Conservation (phyloP, 2,888 invertebrate genomes). For the Cheilosia pagana region DNA sequence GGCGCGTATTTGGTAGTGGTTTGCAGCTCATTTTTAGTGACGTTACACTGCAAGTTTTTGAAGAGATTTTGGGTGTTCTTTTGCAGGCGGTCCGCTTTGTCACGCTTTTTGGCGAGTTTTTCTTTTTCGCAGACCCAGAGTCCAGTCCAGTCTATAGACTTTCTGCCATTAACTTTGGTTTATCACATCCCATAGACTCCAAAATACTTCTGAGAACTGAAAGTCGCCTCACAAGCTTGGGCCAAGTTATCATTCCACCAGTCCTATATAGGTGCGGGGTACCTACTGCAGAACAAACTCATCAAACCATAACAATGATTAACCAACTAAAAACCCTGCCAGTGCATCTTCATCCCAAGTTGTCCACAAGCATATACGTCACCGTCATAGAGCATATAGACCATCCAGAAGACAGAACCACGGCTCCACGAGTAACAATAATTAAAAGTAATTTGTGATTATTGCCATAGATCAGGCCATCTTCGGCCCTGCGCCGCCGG, state of each 20-base stretch:
- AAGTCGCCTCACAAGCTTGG: conserved; percentile 32
- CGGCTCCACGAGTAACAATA: conserved; percentile 44
- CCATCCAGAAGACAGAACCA: conserved; percentile 5
- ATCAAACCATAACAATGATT: conserved; percentile 72
- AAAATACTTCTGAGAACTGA: not conserved
- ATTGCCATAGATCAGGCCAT: conserved; percentile 68
- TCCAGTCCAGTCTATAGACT: no score
- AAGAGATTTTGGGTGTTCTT: no score
- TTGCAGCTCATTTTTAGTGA: no score
- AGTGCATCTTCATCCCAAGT: conserved; percentile 34
- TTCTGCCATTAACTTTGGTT: no score
- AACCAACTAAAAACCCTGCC: conserved; percentile 61
- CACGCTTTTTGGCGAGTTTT: no score
- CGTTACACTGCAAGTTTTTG: no score
- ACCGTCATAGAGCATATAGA: not conserved
- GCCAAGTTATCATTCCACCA: conserved; percentile 56
- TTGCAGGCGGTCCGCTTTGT: no score
- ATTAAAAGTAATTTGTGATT: conserved; percentile 74
- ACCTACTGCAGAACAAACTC: conserved; percentile 42
- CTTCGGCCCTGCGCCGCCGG: conserved; percentile 28
- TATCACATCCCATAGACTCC: not conserved
- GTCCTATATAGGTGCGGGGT: no score
- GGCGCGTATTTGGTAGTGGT: not conserved
- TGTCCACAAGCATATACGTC: not conserved
- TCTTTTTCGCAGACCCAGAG: no score